phyloP scores from a whole-genome alignment of 2,888 invertebrate genomes.

The Drosophila birchii region DNA sequence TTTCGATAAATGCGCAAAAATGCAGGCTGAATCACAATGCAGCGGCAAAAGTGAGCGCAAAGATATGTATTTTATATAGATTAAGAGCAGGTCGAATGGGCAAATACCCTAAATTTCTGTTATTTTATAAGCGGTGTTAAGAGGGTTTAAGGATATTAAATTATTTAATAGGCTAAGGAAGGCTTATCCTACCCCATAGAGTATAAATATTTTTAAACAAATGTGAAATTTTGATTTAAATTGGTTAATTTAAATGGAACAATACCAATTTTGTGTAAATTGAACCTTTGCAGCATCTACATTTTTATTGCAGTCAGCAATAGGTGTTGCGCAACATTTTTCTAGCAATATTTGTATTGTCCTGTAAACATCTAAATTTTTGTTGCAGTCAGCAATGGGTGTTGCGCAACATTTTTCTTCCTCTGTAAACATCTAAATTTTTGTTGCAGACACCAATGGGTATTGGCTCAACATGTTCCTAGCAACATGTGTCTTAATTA shows the following conservation, averaged over 20 bases:
- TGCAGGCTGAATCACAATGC: constrained; percentile 76
- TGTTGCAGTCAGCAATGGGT: no score
- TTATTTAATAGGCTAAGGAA: background rate
- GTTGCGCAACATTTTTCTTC: no score
- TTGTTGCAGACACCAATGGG: no score
- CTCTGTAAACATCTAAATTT: no score
- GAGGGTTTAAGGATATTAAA: background rate
- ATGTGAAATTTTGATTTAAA: background rate
- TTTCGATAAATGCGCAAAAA: constrained; percentile 61
- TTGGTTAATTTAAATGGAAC: background rate
- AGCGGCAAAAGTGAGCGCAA: constrained; percentile 15
- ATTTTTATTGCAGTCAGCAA: background rate
- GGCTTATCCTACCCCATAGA: background rate
- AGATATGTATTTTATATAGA: background rate
- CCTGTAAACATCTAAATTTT: no score
- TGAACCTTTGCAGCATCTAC: background rate
- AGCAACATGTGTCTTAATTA: no score
- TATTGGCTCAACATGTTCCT: no score
- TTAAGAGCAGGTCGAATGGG: constrained; percentile 1
- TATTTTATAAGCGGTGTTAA: background rate
- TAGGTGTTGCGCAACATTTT: no score
- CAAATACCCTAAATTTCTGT: constrained; percentile 12
- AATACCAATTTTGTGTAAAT: background rate
- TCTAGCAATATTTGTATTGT: no score
- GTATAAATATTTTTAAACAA: background rate